Base-by-base conservation (phyloP, 2,888 invertebrate genomes). In the Sisyra nigra region DNA sequence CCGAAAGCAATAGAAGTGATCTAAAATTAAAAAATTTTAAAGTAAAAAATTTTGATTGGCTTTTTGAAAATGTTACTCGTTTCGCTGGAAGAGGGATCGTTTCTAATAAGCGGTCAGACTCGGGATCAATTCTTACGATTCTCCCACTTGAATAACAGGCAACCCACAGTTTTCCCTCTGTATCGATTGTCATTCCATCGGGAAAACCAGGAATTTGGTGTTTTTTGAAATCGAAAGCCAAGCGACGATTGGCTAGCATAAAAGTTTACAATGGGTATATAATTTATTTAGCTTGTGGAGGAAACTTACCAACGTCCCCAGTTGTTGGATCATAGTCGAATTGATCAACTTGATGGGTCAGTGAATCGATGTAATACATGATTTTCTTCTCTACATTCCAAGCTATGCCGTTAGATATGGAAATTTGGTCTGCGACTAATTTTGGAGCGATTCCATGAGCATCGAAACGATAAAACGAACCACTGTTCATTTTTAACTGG, bases 101-200 rank as follows among this genome's bases (percentile, higher is more conserved):
- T 45, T 71, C 62, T 3, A 81, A 60, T 1, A 80, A 58, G 47
- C 69, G 66, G 32, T 74, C 66, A 24, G 61, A 57, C 3, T 55
- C 56, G 0, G 76, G 74, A 54, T 76, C 69, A 19, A 76, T 61
- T 56, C 73, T 53, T 9, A 57, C 31, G 43, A 79, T 65, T 54
- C 73, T 68, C 6, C 72, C 68, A 1, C 76, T 82, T 48, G 72
- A 72, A 55, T 77, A 85, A 55, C 77, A 77, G 40, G 83, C 82
- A 35, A 85, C 71, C 80, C 85, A 86, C 5, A 86, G 64, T 57
- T 80, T 80, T 3, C 79, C 84, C 46, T 83, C 75, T 0, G 71
- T 68, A 61, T 87, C 87, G 43, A 83, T 80, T 47, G 82, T 79
- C 81, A 87, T 81, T 13, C 82, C 82, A 61, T 83, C 82, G 41